Percentiles rank a stretch among this genome's conserved stretches.
Conservation (phyloP, 1,140 invertebrate species). For the Lepidurus apus region DNA sequence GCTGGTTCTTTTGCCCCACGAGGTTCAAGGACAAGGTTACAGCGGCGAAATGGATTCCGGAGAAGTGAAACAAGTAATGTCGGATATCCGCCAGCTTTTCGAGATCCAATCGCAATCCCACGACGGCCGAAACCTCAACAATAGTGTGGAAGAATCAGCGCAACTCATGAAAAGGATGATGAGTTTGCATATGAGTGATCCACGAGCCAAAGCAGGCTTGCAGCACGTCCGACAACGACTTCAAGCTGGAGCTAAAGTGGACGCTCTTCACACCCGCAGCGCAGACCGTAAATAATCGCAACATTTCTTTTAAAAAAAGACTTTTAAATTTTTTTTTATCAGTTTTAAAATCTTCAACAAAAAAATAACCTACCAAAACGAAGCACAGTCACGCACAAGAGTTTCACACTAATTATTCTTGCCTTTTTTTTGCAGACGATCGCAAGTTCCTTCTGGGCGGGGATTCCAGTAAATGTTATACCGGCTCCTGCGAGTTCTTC, state of each 20-base stretch:
- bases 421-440: not conserved
- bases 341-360: not conserved
- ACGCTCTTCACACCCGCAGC: not conserved
- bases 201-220: conserved; percentile 19
- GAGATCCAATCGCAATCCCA: not conserved
- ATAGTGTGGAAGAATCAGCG: not conserved
- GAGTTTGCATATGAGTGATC: conserved; percentile 23
- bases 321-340: no score
- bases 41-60: not conserved
- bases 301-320: not conserved
- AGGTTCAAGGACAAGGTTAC: not conserved
- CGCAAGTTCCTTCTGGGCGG: conserved; percentile 40
- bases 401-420: not conserved
- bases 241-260: not conserved
- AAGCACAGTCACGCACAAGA: not conserved
- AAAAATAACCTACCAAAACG: not conserved
- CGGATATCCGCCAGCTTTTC: conserved; percentile 26
- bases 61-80: conserved; percentile 24
- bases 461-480: conserved; percentile 53
- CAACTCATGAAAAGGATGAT: conserved; percentile 8
- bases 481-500: conserved; percentile 85
- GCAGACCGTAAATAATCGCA: not conserved
- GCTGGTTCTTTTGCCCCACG: not conserved
- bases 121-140: not conserved
- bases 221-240: conserved; percentile 9